Percentiles rank a stretch among this genome's conserved stretches.
These are phyloP conservation scores for Lampropteryx suffumata DNA, from an alignment of 2,888 invertebrate species.

Conservation along the genomic window DNA sequence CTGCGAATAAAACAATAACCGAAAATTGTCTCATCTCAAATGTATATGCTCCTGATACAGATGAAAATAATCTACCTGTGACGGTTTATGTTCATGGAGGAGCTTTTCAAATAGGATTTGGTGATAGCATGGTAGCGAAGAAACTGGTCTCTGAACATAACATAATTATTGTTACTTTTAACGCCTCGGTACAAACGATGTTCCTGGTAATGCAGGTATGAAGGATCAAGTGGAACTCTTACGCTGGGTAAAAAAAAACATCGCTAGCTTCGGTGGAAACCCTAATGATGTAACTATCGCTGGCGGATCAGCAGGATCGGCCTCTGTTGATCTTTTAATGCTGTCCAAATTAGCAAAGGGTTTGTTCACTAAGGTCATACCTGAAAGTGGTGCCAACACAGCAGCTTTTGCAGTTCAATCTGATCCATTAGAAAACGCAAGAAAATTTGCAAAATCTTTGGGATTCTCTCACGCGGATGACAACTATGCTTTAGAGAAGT, in stretches of 20 bases:
- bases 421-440: constrained; percentile 53
- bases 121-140: constrained; percentile 42
- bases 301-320: constrained; percentile 53
- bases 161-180: constrained; percentile 53
- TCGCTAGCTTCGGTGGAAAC: constrained; percentile 60
- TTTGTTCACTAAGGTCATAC: constrained; percentile 54
- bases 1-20: constrained; percentile 6
- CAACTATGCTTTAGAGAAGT: constrained; percentile 48
- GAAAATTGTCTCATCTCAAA: constrained; percentile 62
- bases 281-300: constrained; percentile 57
- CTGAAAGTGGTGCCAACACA: constrained; percentile 51
- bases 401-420: constrained; percentile 47
- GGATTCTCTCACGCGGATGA: constrained; percentile 47
- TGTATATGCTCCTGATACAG: constrained; percentile 54
- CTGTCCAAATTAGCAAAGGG: constrained; percentile 51
- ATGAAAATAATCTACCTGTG: constrained; percentile 52
- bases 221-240: constrained; percentile 62
- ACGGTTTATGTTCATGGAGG: constrained; percentile 72
- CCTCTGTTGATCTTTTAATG: constrained; percentile 52
- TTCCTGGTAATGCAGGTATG: constrained; percentile 64
- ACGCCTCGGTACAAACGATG: constrained; percentile 57
- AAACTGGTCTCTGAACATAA: constrained; percentile 43
- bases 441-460: constrained; percentile 44
- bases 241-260: constrained; percentile 56
- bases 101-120: constrained; percentile 56